Evolutionary conservation across 1,140 invertebrate species (phyloP), one percentile per base, ranked within the genome.

Genomic region (Drosophila kepulauana): DNA sequence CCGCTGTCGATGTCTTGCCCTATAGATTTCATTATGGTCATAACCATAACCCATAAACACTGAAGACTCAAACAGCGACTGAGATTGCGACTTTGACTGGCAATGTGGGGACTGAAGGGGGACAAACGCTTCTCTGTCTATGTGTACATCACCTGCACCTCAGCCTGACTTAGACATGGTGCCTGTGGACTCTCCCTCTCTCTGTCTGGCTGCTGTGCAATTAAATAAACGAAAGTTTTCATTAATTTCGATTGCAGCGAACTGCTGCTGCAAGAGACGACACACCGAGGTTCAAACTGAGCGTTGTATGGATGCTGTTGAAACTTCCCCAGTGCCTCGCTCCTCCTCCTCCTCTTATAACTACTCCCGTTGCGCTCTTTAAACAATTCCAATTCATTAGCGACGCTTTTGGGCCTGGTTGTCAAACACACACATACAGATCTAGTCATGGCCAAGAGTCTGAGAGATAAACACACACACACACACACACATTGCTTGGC

Each of bases 151-250:
- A 70, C 33, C 65, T 74, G 57, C 15, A n/a, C 57, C 41, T 38
- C 13, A 66, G 63, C 46, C 46, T 51, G 48, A 56, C 61, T 56
- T 65, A 49, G 38, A 64, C 63, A 49, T 54, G 35, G 30, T 25
- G 28, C 48, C 35, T 54, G 51, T 54, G n/a, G 48, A 48, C 28
- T 78, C 78, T 41, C 67, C 58, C 28, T 70, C 73, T 75, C 67
- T 75, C 59, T 65, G 79, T 82, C 82, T 82, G 49, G 58, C 70
- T 70, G 75, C 82, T 75, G 80, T 84, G 84, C 85, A 87, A 87
- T 87, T 87, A 87, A 87, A 87, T 89, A 84, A 87, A 87, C 84
- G 84, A 87, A 87, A 87, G 84, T 87, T 87, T 87, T 89, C 81
- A 87, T 88, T 87, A 88, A 88, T 88, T 87, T 88, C 84, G 79